Evolutionary conservation across 2,888 invertebrate genomes (phyloP), one percentile per base, ranked within the genome.

Genomic region (Iphiclides podalirius): DNA sequence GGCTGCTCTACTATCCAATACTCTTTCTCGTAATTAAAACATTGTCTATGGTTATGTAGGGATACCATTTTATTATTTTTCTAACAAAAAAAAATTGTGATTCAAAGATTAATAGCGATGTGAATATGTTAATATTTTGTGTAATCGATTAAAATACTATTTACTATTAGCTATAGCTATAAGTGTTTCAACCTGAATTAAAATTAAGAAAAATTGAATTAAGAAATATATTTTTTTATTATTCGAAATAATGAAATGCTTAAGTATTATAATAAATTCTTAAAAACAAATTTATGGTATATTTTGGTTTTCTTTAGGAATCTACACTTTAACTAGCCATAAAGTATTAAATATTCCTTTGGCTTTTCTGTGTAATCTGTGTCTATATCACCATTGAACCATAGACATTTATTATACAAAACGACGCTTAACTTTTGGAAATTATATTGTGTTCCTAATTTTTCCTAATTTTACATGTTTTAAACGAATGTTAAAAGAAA

Each of bases 1-100:
- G 78, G 71, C 63, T 60, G 61, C 59, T 64, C 60, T 63, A 60
- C 68, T 77, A 72, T 74, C 87, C 87, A 87, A 87, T 87, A 60
- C 65, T 66, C 75, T 73, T 72, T 78, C 76, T 73, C 78, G 73
- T 79, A 82, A 82, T 81, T 84, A 81, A 72, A 69, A 66, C 57
- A 60, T 82, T 74, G 77, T 84, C 84, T 83, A 79, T 86, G 81
- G 72, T 72, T 26, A 3, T 56, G 58, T 54, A 63, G 61, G 60
- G 53, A 67, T 62, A 64, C 64, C 45, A 50, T 31, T 7, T 20
- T 14, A 7, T 16, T 11, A 17, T 17, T 26, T 14, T 31, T 17
- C 62, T 58, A 63, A 54, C 41, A 17, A 14, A 26, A 8, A 26
- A 28, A n/a, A 40, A 28, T 37, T 16, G 4, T 37, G 8, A n/a